These are phyloP conservation scores for Nomada goodeniana DNA, from an alignment of 2,888 invertebrate genomes.

Conservation along the genomic window DNA sequence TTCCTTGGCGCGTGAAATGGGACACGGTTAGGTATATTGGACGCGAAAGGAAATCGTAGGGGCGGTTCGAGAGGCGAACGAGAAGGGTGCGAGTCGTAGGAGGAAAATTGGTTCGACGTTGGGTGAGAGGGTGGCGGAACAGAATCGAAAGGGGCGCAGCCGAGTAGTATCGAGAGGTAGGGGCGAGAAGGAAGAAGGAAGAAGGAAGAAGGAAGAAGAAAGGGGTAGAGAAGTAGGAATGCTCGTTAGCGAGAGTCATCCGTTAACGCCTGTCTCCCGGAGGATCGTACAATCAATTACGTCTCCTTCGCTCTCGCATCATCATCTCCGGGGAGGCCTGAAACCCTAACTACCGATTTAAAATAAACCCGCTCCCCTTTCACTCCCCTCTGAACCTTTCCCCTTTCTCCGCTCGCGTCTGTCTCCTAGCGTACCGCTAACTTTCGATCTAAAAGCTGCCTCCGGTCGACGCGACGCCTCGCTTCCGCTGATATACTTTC, in stretches of 20 bases:
- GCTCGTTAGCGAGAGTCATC: conserved; percentile 84
- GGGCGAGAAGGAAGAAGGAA: conserved; percentile 65
- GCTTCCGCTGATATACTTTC: conserved; percentile 11
- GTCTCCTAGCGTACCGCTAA: conserved; percentile 27
- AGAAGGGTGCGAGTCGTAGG: conserved; percentile 17
- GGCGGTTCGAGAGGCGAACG: conserved; percentile 37
- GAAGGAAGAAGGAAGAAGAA: conserved; percentile 75
- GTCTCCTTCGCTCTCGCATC: conserved; percentile 82
- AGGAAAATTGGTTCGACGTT: conserved; percentile 35
- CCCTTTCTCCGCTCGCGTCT: conserved; percentile 33
- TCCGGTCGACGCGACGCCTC: not conserved
- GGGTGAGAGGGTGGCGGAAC: conserved; percentile 51
- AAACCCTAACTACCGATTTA: conserved; percentile 82
- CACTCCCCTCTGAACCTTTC: conserved; percentile 19
- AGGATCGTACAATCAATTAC: conserved; percentile 84
- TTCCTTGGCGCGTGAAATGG: not conserved
- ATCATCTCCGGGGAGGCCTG: conserved; percentile 82
- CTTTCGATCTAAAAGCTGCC: conserved; percentile 22
- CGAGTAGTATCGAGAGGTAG: conserved; percentile 38
- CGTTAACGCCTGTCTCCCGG: conserved; percentile 84
- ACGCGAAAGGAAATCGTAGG: conserved; percentile 31
- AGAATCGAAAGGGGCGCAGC: conserved; percentile 41
- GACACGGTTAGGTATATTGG: not conserved
- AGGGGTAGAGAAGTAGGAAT: conserved; percentile 80
- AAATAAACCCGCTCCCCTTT: conserved; percentile 77